phyloP scores from a whole-genome alignment of 2,113 vertebrate species.

The Mastomys coucha region DNA sequence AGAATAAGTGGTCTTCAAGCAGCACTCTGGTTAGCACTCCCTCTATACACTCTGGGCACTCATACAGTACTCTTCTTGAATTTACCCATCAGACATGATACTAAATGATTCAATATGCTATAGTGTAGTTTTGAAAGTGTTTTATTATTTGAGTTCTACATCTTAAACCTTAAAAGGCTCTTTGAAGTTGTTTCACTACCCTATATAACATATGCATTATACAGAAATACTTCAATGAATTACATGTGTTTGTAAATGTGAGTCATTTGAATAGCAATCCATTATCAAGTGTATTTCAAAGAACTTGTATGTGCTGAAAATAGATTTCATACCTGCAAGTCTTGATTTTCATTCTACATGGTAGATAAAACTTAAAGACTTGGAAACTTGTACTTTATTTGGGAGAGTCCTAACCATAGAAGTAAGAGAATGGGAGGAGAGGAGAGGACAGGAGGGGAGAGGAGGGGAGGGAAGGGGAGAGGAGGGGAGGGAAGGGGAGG shows the following conservation, averaged over 20 bases:
- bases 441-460: background rate
- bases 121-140: background rate
- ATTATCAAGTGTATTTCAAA: background rate
- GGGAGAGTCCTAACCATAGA: background rate
- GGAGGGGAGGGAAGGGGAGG: background rate
- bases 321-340: background rate
- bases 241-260: background rate
- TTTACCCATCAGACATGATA: constrained; percentile 17
- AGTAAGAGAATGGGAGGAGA: background rate
- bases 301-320: constrained; percentile 24
- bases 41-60: background rate
- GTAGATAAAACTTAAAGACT: background rate
- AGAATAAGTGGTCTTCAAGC: constrained; percentile 28
- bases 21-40: constrained; percentile 6
- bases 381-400: background rate
- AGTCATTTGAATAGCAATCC: constrained; percentile 31
- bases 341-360: constrained; percentile 7
- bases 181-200: constrained; percentile 1
- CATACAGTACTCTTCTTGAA: background rate
- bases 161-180: background rate
- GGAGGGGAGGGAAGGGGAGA: no score
- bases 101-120: background rate
- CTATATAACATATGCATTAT: background rate
- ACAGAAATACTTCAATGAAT: constrained; percentile 21
- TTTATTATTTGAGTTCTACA: background rate